phyloP scores from a whole-genome alignment of 2,797 vertebrate genomes.

The Lepus oiostolus region DNA sequence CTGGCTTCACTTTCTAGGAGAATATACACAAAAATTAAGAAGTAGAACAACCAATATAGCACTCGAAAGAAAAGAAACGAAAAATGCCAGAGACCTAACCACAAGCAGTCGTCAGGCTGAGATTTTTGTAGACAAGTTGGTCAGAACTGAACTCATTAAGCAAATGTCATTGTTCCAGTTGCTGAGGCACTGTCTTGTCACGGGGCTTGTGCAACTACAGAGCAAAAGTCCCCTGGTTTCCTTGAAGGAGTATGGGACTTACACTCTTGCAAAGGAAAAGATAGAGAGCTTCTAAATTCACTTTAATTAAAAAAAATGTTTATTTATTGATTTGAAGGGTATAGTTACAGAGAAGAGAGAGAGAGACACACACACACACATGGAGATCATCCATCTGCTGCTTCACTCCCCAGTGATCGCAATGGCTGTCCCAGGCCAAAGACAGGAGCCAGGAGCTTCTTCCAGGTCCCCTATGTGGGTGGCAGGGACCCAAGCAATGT shows the following conservation, averaged over 20 bases:
- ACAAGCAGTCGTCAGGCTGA: neutral
- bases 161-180: neutral
- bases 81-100: constrained; percentile 20
- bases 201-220: neutral
- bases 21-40: neutral
- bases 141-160: neutral
- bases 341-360: neutral
- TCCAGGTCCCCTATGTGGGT: no score
- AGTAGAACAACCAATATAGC: neutral
- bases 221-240: neutral
- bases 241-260: neutral
- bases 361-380: neutral
- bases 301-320: neutral
- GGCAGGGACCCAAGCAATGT: no score
- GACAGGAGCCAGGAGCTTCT: no score
- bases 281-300: neutral
- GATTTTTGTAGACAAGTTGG: neutral
- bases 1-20: neutral
- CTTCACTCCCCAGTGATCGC: no score
- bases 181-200: neutral
- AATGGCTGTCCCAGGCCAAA: no score
- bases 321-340: no score
- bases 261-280: neutral
- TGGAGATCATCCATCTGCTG: neutral
- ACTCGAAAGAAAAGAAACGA: constrained; percentile 31